These are phyloP conservation scores for Eulemur coronatus DNA, from an alignment of 2,797 vertebrate genomes.

Conservation along the genomic window DNA sequence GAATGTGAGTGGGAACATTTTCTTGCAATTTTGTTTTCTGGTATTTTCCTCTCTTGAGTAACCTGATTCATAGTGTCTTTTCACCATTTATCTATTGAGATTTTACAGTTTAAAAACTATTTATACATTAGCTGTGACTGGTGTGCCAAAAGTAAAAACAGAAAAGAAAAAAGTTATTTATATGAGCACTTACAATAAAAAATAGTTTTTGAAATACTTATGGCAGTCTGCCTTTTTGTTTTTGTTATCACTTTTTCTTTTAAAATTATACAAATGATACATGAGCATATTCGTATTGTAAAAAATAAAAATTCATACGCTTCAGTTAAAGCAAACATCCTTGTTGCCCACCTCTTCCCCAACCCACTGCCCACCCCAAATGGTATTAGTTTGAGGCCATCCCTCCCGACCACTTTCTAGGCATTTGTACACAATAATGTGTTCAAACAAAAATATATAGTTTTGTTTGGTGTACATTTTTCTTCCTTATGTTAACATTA, in stretches of 20 bases:
- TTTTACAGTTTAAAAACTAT: neutral
- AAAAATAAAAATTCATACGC: neutral
- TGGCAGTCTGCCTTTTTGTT: neutral
- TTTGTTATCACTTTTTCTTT: neutral
- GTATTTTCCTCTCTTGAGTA: neutral
- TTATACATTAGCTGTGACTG: too few relatives aligned
- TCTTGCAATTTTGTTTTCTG: neutral
- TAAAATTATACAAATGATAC: neutral
- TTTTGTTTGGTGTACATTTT: neutral
- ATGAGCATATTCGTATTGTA: neutral
- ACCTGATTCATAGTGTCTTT: neutral
- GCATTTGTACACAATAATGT: neutral
- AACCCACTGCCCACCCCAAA: neutral
- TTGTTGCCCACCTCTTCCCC: neutral
- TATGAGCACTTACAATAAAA: neutral
- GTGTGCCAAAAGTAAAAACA: neutral
- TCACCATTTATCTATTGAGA: neutral
- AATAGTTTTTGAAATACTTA: neutral
- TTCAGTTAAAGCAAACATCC: neutral
- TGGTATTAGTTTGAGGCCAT: neutral
- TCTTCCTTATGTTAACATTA: neutral
- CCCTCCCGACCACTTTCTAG: neutral
- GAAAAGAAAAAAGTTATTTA: neutral
- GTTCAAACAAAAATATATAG: neutral
- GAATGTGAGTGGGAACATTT: neutral